These are phyloP conservation scores for Drepanosiphum platanoidis DNA, from an alignment of 2,888 invertebrate species.

Conservation along the genomic window DNA sequence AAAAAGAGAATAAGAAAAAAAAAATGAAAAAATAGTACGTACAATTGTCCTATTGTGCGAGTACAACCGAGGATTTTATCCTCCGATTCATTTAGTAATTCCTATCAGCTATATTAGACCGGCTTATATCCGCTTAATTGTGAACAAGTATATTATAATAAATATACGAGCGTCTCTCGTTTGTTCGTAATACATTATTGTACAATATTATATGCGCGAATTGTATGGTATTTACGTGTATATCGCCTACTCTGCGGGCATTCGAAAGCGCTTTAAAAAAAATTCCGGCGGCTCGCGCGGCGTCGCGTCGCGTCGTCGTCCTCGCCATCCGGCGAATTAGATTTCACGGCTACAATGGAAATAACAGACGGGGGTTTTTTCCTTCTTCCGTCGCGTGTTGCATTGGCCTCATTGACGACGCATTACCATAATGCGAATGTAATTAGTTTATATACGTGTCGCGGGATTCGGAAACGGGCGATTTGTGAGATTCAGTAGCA, in stretches of 20 bases:
- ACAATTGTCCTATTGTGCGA: constrained; percentile 15
- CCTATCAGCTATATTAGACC: background rate
- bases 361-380: background rate
- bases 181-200: background rate
- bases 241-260: background rate
- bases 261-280: background rate
- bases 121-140: constrained; percentile 50
- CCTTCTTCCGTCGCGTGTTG: background rate
- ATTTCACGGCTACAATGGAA: background rate
- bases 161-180: background rate
- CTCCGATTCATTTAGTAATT: constrained; percentile 17
- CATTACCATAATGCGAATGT: constrained; percentile 52
- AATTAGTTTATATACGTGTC: constrained; percentile 31
- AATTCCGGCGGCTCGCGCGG: background rate
- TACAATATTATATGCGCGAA: too few species aligned
- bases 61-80: constrained; percentile 4
- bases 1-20: too few species aligned
- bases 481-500: constrained; percentile 58
- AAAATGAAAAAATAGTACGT: background rate
- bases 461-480: constrained; percentile 45
- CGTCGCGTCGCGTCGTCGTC: background rate
- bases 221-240: too few species aligned
- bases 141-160: background rate
- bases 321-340: background rate
- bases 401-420: background rate